Base-by-base conservation (phyloP, 2,888 invertebrate genomes). In the Ophion ventricosus region DNA sequence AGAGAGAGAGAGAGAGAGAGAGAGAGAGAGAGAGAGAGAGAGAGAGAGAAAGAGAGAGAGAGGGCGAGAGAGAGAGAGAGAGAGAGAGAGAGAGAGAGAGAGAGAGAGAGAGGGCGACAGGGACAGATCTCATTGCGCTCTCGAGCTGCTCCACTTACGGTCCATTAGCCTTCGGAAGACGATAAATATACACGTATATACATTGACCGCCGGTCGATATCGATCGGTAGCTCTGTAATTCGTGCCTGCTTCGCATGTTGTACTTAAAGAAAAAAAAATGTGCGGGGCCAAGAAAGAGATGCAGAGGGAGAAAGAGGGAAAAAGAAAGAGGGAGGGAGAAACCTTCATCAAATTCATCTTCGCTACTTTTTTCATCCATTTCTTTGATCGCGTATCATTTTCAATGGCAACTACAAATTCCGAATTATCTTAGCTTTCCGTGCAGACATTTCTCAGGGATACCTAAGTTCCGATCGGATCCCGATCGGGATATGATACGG, bases 111-210 rank as follows among this genome's bases (percentile, higher is more conserved):
- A 35, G 35, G 8, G 43, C 25, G 43, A 73, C 43, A 49, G 54
- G 69, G 70, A 70, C 43, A 70, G 70, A 70, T 70, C 54, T 61
- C 54, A 75, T 70, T 70, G 78, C 78, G 63, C 76, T 64, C 70
- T 73, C 77, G 69, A 56, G 80, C 49, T 84, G 84, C 80, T 84
- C 84, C 64, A 84, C 84, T 84, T 84, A 84, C 77, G 80, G 84
- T 84, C 80, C 84, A 84, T 84, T 84, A 84, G 84, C 84, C 80
- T 84, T 84, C 80, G 77, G 70, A 73, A 67, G 73, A 72, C 77
- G 84, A 77, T 74, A 84, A 84, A 80, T 73, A 69, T 77, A 64
- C 80, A 69, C 59, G 61, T 77, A 77, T 77, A 66, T 69, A 80
- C 70, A 63, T 83, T 69, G 77, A 77, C 43, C 73, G 20, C 49